phyloP scores from a whole-genome alignment of 1,140 invertebrate genomes.

The Drosophila pruinosa region DNA sequence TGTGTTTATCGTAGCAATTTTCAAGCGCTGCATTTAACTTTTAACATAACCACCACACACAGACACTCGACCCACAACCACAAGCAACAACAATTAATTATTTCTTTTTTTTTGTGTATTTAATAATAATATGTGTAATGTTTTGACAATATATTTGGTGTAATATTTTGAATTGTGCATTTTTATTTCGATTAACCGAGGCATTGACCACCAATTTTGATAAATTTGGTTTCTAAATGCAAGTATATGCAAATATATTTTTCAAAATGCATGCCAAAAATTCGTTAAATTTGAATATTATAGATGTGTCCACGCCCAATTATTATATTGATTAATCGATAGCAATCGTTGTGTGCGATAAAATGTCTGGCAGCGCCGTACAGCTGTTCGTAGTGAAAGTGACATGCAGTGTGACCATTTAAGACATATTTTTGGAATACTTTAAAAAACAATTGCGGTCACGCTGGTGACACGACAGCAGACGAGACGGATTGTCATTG shows the following conservation, averaged over 20 bases:
- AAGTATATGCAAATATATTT: no score
- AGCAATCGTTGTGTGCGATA: neutral
- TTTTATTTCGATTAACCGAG: neutral
- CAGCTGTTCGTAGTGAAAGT: constrained; percentile 61
- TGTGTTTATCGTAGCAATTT: constrained; percentile 28
- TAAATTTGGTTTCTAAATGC: no score
- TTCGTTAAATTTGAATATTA: neutral
- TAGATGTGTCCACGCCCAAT: no score
- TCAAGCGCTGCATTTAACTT: constrained; percentile 32
- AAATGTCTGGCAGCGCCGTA: neutral
- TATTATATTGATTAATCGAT: neutral
- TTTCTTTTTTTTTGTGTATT: constrained; percentile 65
- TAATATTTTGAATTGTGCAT: constrained; percentile 50
- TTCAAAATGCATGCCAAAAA: no score
- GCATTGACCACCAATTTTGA: no score
- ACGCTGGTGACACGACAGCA: constrained; percentile 41
- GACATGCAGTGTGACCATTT: constrained; percentile 59
- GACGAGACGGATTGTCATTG: neutral
- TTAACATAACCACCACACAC: constrained; percentile 4
- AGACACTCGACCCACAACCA: neutral
- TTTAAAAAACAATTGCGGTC: neutral
- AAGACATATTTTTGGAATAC: neutral
- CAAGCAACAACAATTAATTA: constrained; percentile 36
- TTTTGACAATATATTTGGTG: constrained; percentile 73
- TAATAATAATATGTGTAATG: constrained; percentile 73